phyloP scores from a whole-genome alignment of 2,888 invertebrate genomes.

The Incurvaria masculella region DNA sequence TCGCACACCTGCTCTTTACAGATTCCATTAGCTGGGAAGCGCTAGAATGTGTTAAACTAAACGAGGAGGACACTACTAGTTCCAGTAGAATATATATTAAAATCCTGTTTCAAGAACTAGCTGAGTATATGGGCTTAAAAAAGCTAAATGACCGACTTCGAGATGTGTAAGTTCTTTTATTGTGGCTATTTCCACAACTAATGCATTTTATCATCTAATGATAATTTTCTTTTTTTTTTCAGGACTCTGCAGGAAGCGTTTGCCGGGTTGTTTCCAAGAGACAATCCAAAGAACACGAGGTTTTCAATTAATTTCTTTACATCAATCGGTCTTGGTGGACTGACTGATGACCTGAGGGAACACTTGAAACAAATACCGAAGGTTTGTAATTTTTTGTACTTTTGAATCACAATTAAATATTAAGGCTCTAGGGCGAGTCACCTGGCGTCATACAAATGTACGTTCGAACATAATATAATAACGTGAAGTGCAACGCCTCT shows the following conservation, averaged over 20 bases:
- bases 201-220: conserved; percentile 9
- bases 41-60: conserved; percentile 82
- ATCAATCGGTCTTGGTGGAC: conserved; percentile 92
- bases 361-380: conserved; percentile 80
- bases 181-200: conserved; percentile 8
- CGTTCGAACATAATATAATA: no score
- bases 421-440: not conserved
- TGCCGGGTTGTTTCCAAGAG: conserved; percentile 90
- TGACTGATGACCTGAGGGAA: conserved; percentile 90
- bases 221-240: conserved; percentile 26
- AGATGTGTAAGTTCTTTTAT: conserved; percentile 69
- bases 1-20: conserved; percentile 92
- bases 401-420: not conserved
- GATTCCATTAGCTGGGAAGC: conserved; percentile 98
- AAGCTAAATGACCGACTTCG: conserved; percentile 88
- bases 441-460: no score
- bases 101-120: conserved; percentile 93
- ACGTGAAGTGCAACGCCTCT: no score
- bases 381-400: conserved; percentile 25
- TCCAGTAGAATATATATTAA: conserved; percentile 98
- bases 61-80: conserved; percentile 97
- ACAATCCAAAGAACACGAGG: conserved; percentile 93
- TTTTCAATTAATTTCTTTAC: conserved; percentile 99
- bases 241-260: conserved; percentile 84
- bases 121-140: conserved; percentile 93